These are phyloP conservation scores for Perizoma flavofasciatum DNA, from an alignment of 2,888 invertebrate species.

Conservation along the genomic window DNA sequence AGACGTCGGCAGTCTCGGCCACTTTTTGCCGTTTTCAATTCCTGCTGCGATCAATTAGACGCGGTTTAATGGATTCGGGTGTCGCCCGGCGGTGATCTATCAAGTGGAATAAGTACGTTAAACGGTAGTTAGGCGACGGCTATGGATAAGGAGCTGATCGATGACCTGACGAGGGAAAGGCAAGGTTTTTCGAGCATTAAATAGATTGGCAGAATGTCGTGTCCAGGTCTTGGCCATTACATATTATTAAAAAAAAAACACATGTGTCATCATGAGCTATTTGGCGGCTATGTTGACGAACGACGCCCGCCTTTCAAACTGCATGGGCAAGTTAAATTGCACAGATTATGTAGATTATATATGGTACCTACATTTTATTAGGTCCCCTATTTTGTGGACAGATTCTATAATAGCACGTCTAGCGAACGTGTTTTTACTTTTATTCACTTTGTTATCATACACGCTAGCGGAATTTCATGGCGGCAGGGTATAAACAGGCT, in stretches of 20 bases:
- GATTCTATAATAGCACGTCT: conserved; percentile 10
- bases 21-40: conserved; percentile 78
- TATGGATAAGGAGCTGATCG: conserved; percentile 62
- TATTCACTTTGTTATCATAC: conserved; percentile 31
- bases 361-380: no score
- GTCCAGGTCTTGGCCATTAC: conserved; percentile 3
- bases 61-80: conserved; percentile 78
- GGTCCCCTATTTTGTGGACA: no score
- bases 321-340: not conserved
- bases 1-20: conserved; percentile 37
- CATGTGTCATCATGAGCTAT: no score
- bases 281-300: not conserved
- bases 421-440: conserved; percentile 24
- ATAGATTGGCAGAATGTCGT: conserved; percentile 27
- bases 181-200: conserved; percentile 29
- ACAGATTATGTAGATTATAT: not conserved
- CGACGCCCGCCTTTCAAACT: no score
- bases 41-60: conserved; percentile 75
- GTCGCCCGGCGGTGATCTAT: conserved; percentile 74
- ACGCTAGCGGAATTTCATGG: conserved; percentile 25
- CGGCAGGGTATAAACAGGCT: conserved; percentile 17
- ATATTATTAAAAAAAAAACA: conserved; percentile 3
- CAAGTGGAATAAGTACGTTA: conserved; percentile 74
- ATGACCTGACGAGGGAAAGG: conserved; percentile 44
- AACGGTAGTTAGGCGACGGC: conserved; percentile 66